Evolutionary conservation across 2,888 invertebrate genomes (phyloP), one percentile per base, ranked within the genome.

Genomic region (Brachyopa scutellaris): DNA sequence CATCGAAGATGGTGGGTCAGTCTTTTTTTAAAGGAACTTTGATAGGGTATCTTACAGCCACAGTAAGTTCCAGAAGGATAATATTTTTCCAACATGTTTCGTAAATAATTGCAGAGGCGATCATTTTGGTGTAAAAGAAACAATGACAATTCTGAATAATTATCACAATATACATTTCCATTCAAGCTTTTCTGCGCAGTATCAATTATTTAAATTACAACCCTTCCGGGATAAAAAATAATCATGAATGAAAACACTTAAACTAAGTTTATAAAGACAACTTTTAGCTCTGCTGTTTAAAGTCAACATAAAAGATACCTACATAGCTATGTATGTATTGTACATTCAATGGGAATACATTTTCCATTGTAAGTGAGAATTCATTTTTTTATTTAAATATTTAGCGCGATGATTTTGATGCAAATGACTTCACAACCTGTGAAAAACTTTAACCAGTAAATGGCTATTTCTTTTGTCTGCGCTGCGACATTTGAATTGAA

Each of bases 191-290:
- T 64, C 26, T 26, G 8, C 29, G n/a, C n/a, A 21, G 40, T 66
- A 64, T 64, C 49, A 64, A 64, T 49, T 64, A 64, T 64, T 64
- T 49, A 23, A 64, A 51, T 51, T 51, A n/a, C 31, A 51, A 31
- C 17, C 4, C 29, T 36, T 40, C 17, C 11, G 7, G 40, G 15
- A 40, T 38, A 36, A 36, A n/a, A n/a, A 33, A 33, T 6, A 26
- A 11, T 45, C 17, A 31, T 59, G 19, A 59, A 59, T 59, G 17
- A 51, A 53, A 53, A 31, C 53, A 53, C 53, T 66, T 66, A 31
- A 53, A 31, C 51, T 31, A 21, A 9, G 9, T n/a, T 36, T 47
- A 62, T 6, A 5, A n/a, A 42, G 42, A 59, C n/a, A 59, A 26
- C 11, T 26, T 26, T 42, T 17, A 7, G 15, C 2, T 21, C 6